Evolutionary conservation across 2,888 invertebrate genomes (phyloP).

Genomic region (Chymomyza procnemis): DNA sequence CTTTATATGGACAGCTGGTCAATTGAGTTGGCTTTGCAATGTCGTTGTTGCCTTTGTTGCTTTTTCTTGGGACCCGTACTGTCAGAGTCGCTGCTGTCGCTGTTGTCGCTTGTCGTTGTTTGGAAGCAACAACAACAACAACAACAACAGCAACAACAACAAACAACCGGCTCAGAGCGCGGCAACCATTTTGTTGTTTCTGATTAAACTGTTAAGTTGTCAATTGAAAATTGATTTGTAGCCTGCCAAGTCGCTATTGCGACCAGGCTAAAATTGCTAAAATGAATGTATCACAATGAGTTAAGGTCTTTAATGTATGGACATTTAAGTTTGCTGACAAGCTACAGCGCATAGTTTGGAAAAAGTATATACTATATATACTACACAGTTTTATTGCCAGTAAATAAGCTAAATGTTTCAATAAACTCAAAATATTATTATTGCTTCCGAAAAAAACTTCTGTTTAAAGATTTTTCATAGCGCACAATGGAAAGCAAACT

Average conservation of each 20-base stretch:
- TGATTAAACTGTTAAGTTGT: conserved; percentile 75
- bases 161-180: conserved; percentile 39
- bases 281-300: conserved; percentile 43
- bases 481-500: no score
- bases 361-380: no score
- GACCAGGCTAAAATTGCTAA: conserved; percentile 33
- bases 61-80: neutral
- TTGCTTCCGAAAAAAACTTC: no score
- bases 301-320: no score
- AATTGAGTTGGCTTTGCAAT: conserved; percentile 60
- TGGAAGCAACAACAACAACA: neutral
- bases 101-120: neutral
- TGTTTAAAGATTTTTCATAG: no score
- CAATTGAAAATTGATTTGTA: conserved; percentile 74
- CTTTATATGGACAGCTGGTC: conserved; percentile 68
- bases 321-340: no score
- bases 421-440: no score
- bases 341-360: no score
- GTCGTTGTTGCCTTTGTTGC: neutral
- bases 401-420: no score
- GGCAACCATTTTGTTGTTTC: conserved; percentile 70
- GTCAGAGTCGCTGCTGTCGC: conserved; percentile 10
- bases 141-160: no score
- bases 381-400: no score
- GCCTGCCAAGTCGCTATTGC: conserved; percentile 36